Conservation (phyloP, 2,797 vertebrate genomes). For the Okamejei kenojei region DNA sequence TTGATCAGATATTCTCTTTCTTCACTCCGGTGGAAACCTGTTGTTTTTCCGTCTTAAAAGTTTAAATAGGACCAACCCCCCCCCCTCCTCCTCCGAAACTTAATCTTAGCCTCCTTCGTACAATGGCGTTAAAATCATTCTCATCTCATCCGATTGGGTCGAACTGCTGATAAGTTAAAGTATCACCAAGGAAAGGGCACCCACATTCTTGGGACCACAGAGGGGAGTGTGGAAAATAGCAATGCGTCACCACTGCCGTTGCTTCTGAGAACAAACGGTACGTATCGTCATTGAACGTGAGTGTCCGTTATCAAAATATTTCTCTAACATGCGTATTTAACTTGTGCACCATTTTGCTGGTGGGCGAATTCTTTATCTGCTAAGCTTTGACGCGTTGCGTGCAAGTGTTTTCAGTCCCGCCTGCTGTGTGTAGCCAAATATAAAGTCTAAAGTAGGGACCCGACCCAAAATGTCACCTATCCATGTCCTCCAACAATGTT, state of each 20-base stretch:
- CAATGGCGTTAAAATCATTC: neutral
- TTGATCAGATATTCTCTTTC: slow-evolving; percentile 73
- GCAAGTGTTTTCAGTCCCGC: neutral
- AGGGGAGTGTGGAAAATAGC: neutral
- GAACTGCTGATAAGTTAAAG: slow-evolving; percentile 15
- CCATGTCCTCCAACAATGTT: too few species aligned
- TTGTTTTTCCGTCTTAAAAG: slow-evolving; percentile 26
- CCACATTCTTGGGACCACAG: neutral
- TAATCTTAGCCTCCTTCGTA: slow-evolving; percentile 3
- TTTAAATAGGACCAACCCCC: neutral
- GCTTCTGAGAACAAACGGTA: neutral
- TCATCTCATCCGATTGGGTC: slow-evolving; percentile 2
- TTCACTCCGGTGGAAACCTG: slow-evolving; percentile 74
- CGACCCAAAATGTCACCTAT: too few species aligned
- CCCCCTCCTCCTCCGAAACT: neutral
- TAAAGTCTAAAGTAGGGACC: neutral
- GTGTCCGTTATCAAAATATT: neutral
- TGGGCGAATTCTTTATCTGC: neutral
- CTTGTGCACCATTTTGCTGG: neutral
- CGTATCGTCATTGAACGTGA: neutral
- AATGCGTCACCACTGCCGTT: neutral
- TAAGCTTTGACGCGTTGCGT: neutral
- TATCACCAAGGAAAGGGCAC: neutral
- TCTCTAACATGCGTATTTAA: neutral
- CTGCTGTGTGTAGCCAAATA: neutral